A percentile compares a stretch with the other conserved stretches of the same genome.
phyloP scores from a whole-genome alignment of 2,888 invertebrate species.

The Chirona hameri region DNA sequence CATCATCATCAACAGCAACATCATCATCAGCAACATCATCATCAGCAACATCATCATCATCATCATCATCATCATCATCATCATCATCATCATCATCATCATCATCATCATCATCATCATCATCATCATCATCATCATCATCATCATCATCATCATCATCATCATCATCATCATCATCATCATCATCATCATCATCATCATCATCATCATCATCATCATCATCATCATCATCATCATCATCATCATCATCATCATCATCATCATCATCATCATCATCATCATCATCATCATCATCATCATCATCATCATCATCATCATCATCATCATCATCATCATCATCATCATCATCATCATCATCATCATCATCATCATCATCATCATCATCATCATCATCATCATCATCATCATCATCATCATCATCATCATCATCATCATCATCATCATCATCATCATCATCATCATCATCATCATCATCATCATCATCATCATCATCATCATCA shows the following conservation, averaged over 20 bases:
- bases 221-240: neutral
- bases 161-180: constrained; percentile 5
- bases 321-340: neutral
- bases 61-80: too few species aligned
- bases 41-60: too few species aligned
- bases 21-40: too few species aligned
- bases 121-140: constrained; percentile 32
- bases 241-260: neutral
- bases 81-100: too few species aligned
- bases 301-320: neutral
- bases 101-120: too few species aligned
- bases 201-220: neutral
- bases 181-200: neutral
- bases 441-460: constrained; percentile 30
- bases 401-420: constrained; percentile 30
- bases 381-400: constrained; percentile 30
- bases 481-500: constrained; percentile 23
- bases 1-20: too few species aligned
- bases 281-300: neutral
- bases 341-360: neutral
- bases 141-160: neutral
- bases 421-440: constrained; percentile 28
- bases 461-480: constrained; percentile 28
- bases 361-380: constrained; percentile 6
- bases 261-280: neutral